Base-by-base conservation (phyloP, 2,888 invertebrate species). In the Melolontha melolontha region DNA sequence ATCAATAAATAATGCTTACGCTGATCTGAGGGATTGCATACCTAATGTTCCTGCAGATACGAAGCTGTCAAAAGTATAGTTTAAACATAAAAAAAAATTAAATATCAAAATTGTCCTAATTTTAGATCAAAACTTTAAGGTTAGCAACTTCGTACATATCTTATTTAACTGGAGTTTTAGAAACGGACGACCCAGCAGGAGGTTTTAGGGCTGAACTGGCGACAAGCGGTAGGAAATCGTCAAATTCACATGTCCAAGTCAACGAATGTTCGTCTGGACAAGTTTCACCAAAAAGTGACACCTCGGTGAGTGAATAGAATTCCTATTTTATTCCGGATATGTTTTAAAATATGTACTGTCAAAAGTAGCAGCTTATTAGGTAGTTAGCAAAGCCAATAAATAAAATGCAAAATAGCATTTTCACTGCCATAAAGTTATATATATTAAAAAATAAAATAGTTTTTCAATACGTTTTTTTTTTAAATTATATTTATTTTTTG, bases 11-110 rank as follows among this genome's bases (percentile, higher is more conserved):
- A 95, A 94, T 59, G 97, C 97, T 0, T 98, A 97, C 81, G 92
- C 95, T 0, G 94, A 95, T 77, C 85, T 98, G 0, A 84, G 97
- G 11, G 96, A 96, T 72, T 95, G 96, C 82, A 98, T 98, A 76
- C 98, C 98, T 0, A 97, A 97, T 79, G 97, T 98, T 0, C 97
- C 97, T 0, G 91, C 94, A 0, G 97, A 98, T 79, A 98, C 97
- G 0, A 98, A 97, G 83, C 84, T 97, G 29, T 96, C 96, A 11
- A 97, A 97, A 87, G 95, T 95, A 84, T 88, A 72, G 34, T 14
- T 59, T 41, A 14, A 42, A 1, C 8, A 17, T 22, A 14, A 39
- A n/a, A 44, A 27, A 12, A 7, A 40, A 47, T 47, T 47, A 5
- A 8, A 47, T 16, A 47, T 14, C 8, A 14, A 14, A 47, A 47